Conservation (phyloP, 2,888 invertebrate species). For the Harpalus rufipes region DNA sequence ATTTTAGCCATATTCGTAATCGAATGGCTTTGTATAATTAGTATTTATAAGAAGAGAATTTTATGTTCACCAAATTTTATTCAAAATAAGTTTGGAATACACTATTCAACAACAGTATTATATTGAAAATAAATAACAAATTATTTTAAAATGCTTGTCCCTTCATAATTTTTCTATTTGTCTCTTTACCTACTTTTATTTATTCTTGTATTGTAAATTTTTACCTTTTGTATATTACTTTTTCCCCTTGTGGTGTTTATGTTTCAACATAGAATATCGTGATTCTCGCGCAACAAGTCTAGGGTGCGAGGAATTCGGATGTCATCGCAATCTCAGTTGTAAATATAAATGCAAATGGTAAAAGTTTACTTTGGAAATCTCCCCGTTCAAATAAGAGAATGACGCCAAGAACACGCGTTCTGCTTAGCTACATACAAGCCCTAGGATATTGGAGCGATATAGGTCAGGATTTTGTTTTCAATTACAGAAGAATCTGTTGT, state of each 20-base stretch:
- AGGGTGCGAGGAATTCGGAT: not conserved
- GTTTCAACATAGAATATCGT: not conserved
- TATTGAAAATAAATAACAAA: too few relatives aligned
- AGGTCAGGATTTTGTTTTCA: not conserved
- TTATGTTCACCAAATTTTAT: too few relatives aligned
- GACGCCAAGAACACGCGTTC: conserved; percentile 40
- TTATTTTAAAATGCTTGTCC: too few relatives aligned
- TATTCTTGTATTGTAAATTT: too few relatives aligned
- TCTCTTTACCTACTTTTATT: too few relatives aligned
- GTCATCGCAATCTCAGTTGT: conserved; percentile 66
- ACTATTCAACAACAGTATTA: too few relatives aligned
- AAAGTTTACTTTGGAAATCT: conserved; percentile 63
- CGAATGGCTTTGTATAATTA: too few relatives aligned
- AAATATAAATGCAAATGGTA: conserved; percentile 67
- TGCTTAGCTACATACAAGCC: conserved; percentile 40
- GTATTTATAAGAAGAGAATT: too few relatives aligned
- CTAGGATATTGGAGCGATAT: not conserved
- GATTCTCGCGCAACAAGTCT: not conserved
- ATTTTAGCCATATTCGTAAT: too few relatives aligned
- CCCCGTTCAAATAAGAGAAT: conserved; percentile 65
- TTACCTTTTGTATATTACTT: too few relatives aligned
- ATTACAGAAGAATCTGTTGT: not conserved
- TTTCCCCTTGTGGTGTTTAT: not conserved
- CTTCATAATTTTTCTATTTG: too few relatives aligned
- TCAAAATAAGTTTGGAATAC: too few relatives aligned